Conservation (phyloP, 2,113 vertebrate species). For the Phylloscopus trochilus region DNA sequence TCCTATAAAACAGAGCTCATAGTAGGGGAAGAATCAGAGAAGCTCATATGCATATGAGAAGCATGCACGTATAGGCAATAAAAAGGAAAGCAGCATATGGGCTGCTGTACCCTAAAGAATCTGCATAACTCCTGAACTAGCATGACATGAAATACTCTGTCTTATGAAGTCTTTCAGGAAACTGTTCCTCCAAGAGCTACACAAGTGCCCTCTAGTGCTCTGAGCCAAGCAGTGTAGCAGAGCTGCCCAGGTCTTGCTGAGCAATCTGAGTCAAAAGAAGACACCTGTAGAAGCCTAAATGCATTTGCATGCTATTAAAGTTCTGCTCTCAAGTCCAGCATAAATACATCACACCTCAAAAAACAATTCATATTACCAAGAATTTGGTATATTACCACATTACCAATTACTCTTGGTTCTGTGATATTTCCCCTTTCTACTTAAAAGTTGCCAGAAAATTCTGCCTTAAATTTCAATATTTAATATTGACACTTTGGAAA, state of each 20-base stretch:
- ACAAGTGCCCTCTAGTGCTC: constrained; percentile 54
- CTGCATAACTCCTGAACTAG: not conserved
- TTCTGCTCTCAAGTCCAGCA: not conserved
- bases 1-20: not conserved
- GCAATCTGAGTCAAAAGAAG: not conserved
- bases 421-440: not conserved
- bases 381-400: not conserved
- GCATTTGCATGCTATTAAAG: not conserved
- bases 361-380: not conserved
- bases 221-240: not conserved
- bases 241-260: not conserved
- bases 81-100: fast-evolving
- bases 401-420: not conserved
- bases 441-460: not conserved
- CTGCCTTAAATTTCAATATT: not conserved
- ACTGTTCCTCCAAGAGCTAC: not conserved
- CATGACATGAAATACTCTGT: not conserved
- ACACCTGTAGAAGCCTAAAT: not conserved
- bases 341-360: not conserved
- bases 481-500: not conserved
- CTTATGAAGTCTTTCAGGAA: not conserved
- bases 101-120: not conserved
- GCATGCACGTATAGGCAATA: fast-evolving
- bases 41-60: not conserved
- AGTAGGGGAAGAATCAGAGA: not conserved